Conservation (phyloP, 2,797 vertebrate species). For the Hapalemur alaotrensis region DNA sequence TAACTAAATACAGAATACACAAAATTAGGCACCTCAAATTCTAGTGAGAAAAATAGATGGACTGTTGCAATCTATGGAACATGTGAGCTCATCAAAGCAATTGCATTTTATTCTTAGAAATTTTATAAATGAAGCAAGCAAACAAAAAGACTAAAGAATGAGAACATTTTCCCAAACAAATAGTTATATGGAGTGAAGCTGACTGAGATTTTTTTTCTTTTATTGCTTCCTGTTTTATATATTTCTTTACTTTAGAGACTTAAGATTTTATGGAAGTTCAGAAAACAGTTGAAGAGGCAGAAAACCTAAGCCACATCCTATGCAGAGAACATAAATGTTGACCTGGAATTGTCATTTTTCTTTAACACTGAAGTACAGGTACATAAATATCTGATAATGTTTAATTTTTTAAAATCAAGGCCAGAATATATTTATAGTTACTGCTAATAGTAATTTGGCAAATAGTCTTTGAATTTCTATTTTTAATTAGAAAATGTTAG, state of each 20-base stretch:
- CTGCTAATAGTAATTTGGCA: neutral
- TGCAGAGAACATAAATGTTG: neutral
- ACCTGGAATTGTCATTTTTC: neutral
- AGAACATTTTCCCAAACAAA: neutral
- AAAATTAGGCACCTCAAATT: neutral
- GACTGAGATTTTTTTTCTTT: neutral
- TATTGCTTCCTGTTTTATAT: neutral
- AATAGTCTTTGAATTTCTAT: neutral
- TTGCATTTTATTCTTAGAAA: neutral
- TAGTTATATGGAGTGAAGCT: neutral
- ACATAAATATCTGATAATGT: neutral
- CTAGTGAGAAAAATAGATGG: neutral
- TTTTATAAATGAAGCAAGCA: neutral
- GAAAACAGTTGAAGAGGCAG: neutral
- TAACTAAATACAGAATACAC: neutral
- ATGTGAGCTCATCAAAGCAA: conserved; percentile 57
- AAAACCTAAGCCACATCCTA: neutral
- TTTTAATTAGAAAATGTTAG: neutral
- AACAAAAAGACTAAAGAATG: neutral
- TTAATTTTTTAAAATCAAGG: neutral
- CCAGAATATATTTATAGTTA: neutral
- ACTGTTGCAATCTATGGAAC: neutral
- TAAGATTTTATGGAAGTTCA: neutral
- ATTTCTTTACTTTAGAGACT: neutral
- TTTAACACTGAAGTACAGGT: neutral